A percentile compares a stretch with the other conserved stretches of the same genome.
Evolutionary conservation across 2,888 invertebrate genomes (phyloP).

Genomic region (Phytoseiulus persimilis): DNA sequence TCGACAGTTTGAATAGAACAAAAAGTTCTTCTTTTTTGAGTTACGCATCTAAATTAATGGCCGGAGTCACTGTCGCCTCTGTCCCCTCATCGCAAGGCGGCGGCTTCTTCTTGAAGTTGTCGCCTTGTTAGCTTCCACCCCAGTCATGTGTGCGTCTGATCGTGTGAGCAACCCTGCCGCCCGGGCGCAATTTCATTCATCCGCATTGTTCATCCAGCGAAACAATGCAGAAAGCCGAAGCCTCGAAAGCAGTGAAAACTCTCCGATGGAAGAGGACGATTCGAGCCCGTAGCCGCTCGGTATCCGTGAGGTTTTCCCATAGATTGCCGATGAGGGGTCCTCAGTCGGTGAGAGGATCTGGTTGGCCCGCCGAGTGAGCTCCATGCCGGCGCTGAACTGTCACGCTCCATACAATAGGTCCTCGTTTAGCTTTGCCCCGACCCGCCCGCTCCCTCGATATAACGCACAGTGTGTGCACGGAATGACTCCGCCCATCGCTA

Average conservation of each 20-base stretch:
- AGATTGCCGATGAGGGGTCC: not conserved
- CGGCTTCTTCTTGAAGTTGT: not conserved
- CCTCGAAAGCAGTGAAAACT: not conserved
- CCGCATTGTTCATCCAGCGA: not conserved
- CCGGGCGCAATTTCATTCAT: not conserved
- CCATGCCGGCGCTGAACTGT: not conserved
- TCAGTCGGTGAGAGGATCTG: not conserved
- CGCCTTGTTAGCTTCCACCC: slow-evolving; percentile 5
- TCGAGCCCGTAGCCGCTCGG: not conserved
- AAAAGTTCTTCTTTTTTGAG: not conserved
- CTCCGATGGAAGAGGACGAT: not conserved
- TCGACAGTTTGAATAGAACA: slow-evolving; percentile 5
- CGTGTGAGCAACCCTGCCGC: not conserved
- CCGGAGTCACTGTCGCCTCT: not conserved
- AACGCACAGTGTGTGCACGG: not conserved
- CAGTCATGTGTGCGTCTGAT: not conserved
- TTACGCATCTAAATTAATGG: slow-evolving; percentile 5
- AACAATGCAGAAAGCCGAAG: not conserved
- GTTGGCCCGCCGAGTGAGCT: not conserved
- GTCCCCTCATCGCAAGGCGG: not conserved
- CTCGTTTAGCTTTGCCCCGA: not conserved
- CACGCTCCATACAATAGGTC: not conserved
- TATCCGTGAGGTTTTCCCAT: not conserved
- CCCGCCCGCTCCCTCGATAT: not conserved
- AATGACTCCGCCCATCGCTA: slow-evolving; percentile 36